Percentiles rank a stretch among this genome's conserved stretches.
Evolutionary conservation across 1,140 invertebrate species (phyloP).

Genomic region (Penaeus japonicus): DNA sequence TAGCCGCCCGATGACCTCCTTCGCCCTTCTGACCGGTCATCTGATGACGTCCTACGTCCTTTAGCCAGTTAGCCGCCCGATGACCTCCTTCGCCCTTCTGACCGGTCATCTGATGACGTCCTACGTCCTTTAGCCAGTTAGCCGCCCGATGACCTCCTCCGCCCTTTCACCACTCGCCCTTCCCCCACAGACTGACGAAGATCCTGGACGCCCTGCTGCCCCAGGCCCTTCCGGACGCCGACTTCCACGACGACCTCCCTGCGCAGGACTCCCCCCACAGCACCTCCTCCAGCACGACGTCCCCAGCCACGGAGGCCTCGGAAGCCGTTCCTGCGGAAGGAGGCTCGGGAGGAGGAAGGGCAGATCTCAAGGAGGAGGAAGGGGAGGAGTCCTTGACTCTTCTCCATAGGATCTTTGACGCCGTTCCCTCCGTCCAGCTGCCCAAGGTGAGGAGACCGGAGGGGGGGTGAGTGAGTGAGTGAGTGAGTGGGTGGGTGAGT

Average conservation of each 20-base stretch:
- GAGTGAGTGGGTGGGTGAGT: neutral
- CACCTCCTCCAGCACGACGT: constrained; percentile 27
- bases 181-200: constrained; percentile 16
- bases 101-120: neutral
- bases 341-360: neutral
- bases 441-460: constrained; percentile 10
- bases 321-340: neutral
- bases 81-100: no score
- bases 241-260: constrained; percentile 23
- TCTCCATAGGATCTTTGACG: constrained; percentile 42
- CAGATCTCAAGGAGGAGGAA: neutral
- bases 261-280: neutral
- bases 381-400: constrained; percentile 2
- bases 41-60: no score
- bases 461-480: neutral
- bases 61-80: no score
- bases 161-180: no score
- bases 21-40: no score
- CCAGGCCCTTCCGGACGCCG: constrained; percentile 21
- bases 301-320: constrained; percentile 36
- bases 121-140: neutral
- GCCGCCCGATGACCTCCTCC: no score
- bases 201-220: constrained; percentile 13
- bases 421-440: constrained; percentile 43
- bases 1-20: no score